Conservation (phyloP, 2,797 vertebrate species). For the Lacerta agilis region DNA sequence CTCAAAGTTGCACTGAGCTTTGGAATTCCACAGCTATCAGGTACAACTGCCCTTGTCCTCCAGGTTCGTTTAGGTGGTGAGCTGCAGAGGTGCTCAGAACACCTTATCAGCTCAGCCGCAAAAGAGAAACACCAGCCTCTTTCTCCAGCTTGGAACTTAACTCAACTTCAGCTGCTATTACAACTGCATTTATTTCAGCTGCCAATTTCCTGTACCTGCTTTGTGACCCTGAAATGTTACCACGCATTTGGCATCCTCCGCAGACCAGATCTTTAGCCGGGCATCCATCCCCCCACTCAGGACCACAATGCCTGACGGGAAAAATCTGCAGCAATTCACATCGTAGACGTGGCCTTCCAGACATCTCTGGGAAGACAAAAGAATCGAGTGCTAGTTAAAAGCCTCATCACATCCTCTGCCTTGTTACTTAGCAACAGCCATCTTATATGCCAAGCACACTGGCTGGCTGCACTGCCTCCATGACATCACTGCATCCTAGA, state of each 20-base stretch:
- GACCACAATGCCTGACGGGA: slow-evolving; percentile 83
- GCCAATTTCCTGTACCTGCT: slow-evolving; percentile 72
- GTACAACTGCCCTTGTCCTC: neutral
- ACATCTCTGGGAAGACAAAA: slow-evolving; percentile 79
- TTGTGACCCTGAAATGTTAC: slow-evolving; percentile 83
- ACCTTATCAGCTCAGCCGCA: neutral
- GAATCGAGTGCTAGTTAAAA: slow-evolving; percentile 59
- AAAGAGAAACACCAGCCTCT: neutral
- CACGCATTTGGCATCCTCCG: slow-evolving; percentile 79
- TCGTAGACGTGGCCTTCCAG: slow-evolving; percentile 83
- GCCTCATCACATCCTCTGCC: accelerated
- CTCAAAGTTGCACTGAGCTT: neutral
- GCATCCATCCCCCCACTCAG: slow-evolving; percentile 84
- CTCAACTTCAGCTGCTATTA: neutral
- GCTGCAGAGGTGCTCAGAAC: neutral
- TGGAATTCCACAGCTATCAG: neutral
- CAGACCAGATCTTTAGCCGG: slow-evolving; percentile 83
- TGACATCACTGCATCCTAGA: neutral
- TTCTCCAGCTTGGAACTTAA: neutral
- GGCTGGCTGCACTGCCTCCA: neutral
- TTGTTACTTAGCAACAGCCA: neutral
- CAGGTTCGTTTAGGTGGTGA: neutral
- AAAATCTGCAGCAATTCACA: slow-evolving; percentile 85
- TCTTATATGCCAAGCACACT: neutral
- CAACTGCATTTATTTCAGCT: neutral